phyloP scores from a whole-genome alignment of 2,797 vertebrate species.

The Astyanax mexicanus region DNA sequence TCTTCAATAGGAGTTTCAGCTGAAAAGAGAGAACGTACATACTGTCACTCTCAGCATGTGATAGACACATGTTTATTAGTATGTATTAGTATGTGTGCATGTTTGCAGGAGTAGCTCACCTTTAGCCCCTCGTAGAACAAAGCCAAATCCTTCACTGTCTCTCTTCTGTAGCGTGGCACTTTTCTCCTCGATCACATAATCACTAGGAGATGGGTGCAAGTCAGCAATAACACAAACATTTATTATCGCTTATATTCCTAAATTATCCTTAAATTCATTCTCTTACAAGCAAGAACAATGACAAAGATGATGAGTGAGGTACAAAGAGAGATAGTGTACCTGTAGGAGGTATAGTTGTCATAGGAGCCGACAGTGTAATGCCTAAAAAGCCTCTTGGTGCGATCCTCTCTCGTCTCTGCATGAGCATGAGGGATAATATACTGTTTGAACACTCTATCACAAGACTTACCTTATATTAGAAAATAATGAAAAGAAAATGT shows the following conservation, averaged over 20 bases:
- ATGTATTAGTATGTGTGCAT: background rate
- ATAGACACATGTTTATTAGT: background rate
- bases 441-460: background rate
- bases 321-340: constrained; percentile 66
- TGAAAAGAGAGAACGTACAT: constrained; percentile 63
- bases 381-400: constrained; percentile 95
- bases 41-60: constrained; percentile 5
- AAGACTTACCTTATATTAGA: background rate
- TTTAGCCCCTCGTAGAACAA: constrained; percentile 94
- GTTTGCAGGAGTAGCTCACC: constrained; percentile 74
- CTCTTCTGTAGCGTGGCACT: constrained; percentile 92
- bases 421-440: background rate
- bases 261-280: background rate
- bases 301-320: background rate
- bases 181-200: constrained; percentile 96
- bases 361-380: constrained; percentile 98
- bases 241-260: background rate
- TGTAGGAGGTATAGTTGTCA: constrained; percentile 95
- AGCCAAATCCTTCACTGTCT: constrained; percentile 93
- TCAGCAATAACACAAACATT: constrained; percentile 25
- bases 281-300: background rate
- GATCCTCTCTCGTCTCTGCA: constrained; percentile 94
- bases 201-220: constrained; percentile 71
- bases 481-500: background rate
- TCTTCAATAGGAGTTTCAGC: constrained; percentile 98